Base-by-base conservation (phyloP, 2,113 vertebrate species). In the Patagioenas fasciata region DNA sequence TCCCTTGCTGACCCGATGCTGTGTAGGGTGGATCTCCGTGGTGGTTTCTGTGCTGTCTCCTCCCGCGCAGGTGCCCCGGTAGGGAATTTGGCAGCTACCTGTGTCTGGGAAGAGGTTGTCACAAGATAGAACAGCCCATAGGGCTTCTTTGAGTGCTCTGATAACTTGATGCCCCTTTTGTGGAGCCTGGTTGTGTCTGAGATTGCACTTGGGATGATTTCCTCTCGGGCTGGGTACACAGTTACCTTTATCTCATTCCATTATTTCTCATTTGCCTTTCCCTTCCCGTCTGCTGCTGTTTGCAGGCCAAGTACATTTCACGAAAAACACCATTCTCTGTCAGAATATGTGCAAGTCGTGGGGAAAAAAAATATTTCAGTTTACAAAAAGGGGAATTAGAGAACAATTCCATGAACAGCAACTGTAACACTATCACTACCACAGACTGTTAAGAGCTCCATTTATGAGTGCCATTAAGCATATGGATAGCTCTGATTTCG, bases 381-480 rank as follows among this genome's bases (percentile, higher is more conserved):
- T 94, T 79, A 28, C 73, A 88, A 93, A 91, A 89, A 88, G 80
- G 26, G 51, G 86, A 94, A 93, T 92, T 85, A 20, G 88, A 95
- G 84, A 94, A 96, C 88, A 82, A 91, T 96, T 94, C 93, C 88
- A 87, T 90, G 91, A 97, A 92, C 84, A 91, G 86, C 75, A 80
- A 92, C 89, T 94, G 93, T 91, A 97, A 90, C 57, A 44, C 65
- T 89, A 54, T 67, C 85, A 11, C 89, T 62, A 77, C 84, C 82
- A 48, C 91, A 91, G 91, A 44, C 90, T 91, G 90, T 92, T 96
- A 71, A 95, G 91, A 94, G 93, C 91, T 82, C 73, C 96, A 87
- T 95, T 97, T 96, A 72, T 82, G 95, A 94, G 64, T 70, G 81
- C 95, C 88, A 71, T 97, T 97, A 97, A 95, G 91, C 97, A 96